Evolutionary conservation across 1,140 invertebrate genomes (phyloP), one percentile per base, ranked within the genome.

Genomic region (Papilio dardanus): DNA sequence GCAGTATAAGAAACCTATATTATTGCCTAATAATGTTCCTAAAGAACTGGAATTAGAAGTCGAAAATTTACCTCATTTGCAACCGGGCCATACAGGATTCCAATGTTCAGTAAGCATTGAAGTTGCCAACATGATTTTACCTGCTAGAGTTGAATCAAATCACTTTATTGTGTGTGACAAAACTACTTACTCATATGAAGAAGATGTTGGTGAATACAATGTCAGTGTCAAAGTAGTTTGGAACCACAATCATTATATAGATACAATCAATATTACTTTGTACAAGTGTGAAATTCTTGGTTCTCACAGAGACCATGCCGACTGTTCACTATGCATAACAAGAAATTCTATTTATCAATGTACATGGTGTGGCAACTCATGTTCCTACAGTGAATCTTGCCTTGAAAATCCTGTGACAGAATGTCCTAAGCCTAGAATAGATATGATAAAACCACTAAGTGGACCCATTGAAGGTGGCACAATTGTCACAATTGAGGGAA

Each of bases 391-490:
- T 77, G 96, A 98, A 81, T 96, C 96, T 8, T 99, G 98, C 86
- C 89, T 95, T 58, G 95, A 96, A 78, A 94, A 94, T 12, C 94
- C 96, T 30, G 95, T 96, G 28, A 96, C 95, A 40, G 97, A 98
- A 83, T 99, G 98, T 89, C 98, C 98, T 0, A 96, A 97, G 84
- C 98, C 98, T 19, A 94, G 98, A 79, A 99, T 99, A 85, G 97
- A 99, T 91, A 97, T 98, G 96, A 99, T 99, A 80, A 97, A 97
- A 90, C 99, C 99, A 0, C 87, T 98, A 28, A 98, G 97, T 88
- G 99, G 99, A 14, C 99, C 99, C 10, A 96, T 98, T 67, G 97
- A 99, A 94, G 99, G 99, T 31, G 99, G 99, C 1, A 99, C 99
- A 24, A 90, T 98, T 37, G 96, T 99, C 0, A 99, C 98, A 7